Evolutionary conservation across 64 coral and sea anemone genomes (phyloP).

Genomic region (Astreopora myriophthalma): DNA sequence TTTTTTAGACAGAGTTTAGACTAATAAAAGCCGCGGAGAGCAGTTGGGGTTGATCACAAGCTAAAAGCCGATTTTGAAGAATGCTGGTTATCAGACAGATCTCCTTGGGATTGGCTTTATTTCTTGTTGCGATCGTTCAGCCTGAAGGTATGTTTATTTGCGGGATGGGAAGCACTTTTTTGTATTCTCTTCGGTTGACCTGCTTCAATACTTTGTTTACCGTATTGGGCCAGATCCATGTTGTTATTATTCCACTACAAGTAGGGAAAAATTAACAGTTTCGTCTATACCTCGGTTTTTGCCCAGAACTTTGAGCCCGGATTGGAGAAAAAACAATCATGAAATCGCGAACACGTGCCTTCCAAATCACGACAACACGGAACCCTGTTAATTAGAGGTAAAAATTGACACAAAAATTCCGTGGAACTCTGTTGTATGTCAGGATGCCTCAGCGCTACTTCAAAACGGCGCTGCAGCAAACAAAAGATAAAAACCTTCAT

Average conservation of each 20-base stretch:
- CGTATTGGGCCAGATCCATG: too few relatives aligned
- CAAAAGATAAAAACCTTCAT: not conserved
- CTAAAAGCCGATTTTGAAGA: constrained; percentile 8
- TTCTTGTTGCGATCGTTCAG: constrained; percentile 14
- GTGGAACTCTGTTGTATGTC: not conserved
- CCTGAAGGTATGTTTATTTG: constrained; percentile 31
- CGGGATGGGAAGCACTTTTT: too few relatives aligned
- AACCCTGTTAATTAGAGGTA: constrained; percentile 22
- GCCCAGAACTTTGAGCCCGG: not conserved
- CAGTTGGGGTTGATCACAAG: not conserved
- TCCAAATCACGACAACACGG: not conserved
- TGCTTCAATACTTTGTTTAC: too few relatives aligned
- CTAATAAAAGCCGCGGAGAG: not conserved
- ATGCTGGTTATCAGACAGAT: not conserved
- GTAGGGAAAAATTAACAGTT: not conserved
- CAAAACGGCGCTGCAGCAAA: not conserved
- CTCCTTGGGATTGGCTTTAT: constrained; percentile 28
- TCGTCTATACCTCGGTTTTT: not conserved
- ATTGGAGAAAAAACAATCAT: not conserved
- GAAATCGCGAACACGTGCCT: constrained; percentile 41
- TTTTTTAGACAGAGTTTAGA: not conserved
- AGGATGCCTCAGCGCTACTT: not conserved
- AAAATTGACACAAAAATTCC: not conserved
- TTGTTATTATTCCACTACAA: not conserved
- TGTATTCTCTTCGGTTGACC: too few relatives aligned